phyloP scores from a whole-genome alignment of 2,888 invertebrate genomes.

The Lepidochitona cinerea region DNA sequence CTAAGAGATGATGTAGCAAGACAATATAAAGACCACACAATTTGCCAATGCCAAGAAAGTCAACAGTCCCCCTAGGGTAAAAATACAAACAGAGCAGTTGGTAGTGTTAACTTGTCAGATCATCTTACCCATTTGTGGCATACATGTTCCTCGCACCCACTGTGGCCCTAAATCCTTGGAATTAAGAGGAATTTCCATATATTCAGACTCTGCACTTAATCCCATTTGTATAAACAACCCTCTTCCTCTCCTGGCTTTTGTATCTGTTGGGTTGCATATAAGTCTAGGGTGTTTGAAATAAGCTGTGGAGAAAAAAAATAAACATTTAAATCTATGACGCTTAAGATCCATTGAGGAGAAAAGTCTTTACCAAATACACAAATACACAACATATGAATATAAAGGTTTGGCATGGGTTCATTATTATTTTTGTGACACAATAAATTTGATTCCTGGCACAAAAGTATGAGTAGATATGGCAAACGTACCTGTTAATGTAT shows the following conservation, averaged over 20 bases:
- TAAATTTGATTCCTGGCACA: too few relatives aligned
- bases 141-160: constrained; percentile 53
- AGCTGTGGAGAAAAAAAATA: constrained; percentile 39
- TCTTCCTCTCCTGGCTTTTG: constrained; percentile 47
- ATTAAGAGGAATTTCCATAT: constrained; percentile 51
- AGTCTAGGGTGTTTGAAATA: constrained; percentile 62
- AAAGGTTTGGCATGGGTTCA: too few relatives aligned
- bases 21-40: not conserved
- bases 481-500: constrained; percentile 61
- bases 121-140: constrained; percentile 59
- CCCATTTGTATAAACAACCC: constrained; percentile 62
- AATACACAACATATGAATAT: too few relatives aligned
- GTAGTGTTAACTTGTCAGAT: not conserved
- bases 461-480: too few relatives aligned
- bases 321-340: not conserved
- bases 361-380: too few relatives aligned
- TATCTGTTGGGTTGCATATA: constrained; percentile 54
- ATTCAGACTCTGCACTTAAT: constrained; percentile 44
- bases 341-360: too few relatives aligned
- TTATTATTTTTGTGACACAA: too few relatives aligned
- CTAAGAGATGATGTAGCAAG: not conserved
- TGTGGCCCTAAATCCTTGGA: constrained; percentile 41
- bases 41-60: not conserved
- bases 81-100: not conserved
- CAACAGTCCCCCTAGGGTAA: not conserved